Conservation (phyloP, 1,140 invertebrate species). For the Listronotus oregonensis region DNA sequence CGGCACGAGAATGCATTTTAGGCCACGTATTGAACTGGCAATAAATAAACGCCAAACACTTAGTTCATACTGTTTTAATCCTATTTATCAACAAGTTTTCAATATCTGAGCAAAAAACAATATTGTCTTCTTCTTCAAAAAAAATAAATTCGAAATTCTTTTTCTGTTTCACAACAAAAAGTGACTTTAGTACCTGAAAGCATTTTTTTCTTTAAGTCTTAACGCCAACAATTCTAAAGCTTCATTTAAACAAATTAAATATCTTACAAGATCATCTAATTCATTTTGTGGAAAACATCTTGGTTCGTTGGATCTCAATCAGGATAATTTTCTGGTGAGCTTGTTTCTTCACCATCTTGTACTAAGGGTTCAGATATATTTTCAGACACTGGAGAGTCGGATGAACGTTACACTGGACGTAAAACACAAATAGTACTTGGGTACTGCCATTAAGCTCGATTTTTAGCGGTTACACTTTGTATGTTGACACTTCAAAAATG, state of each 20-base stretch:
- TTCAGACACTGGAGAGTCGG: neutral
- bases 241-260: neutral
- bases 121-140: neutral
- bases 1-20: neutral
- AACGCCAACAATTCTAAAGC: neutral
- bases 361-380: neutral
- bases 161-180: constrained; percentile 3
- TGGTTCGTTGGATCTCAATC: neutral
- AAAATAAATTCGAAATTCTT: neutral
- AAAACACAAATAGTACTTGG: no score
- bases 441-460: neutral
- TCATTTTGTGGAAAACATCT: constrained; percentile 9
- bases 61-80: neutral
- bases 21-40: neutral
- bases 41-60: constrained; percentile 1
- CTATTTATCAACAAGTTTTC: neutral
- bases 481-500: neutral
- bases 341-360: neutral
- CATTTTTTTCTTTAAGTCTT: neutral
- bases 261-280: neutral
- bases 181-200: constrained; percentile 1
- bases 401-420: no score
- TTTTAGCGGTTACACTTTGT: neutral
- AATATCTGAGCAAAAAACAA: constrained; percentile 1
- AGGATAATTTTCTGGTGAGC: neutral